Percentiles rank a stretch among this genome's conserved stretches.
These are phyloP conservation scores for Mechanitis messenoides DNA, from an alignment of 2,888 invertebrate genomes.

Conservation along the genomic window DNA sequence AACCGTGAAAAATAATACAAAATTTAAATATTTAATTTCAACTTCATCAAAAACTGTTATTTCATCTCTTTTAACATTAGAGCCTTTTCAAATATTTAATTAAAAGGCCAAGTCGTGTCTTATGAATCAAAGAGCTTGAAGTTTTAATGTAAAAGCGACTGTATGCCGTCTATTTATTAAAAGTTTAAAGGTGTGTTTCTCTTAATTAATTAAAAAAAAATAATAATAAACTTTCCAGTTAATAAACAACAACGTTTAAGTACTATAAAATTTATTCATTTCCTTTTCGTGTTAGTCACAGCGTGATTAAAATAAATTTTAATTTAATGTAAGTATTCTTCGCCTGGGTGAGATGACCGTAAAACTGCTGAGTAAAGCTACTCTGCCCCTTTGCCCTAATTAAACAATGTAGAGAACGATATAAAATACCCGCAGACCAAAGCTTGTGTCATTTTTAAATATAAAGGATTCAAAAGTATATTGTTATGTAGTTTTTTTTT, in stretches of 20 bases:
- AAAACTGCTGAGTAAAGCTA: conserved; percentile 20
- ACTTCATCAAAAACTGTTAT: conserved; percentile 33
- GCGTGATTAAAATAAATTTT: conserved; percentile 5
- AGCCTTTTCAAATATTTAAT: conserved; percentile 33
- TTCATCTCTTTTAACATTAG: conserved; percentile 23
- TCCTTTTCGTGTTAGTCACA: background rate
- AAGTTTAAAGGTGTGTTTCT: conserved; percentile 17
- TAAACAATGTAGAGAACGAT: conserved; percentile 23
- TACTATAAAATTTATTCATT: too few species aligned
- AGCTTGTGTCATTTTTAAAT: too few species aligned
- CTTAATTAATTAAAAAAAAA: too few species aligned
- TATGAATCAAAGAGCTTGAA: conserved; percentile 33
- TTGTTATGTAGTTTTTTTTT: too few species aligned
- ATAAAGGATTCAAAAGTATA: too few species aligned
- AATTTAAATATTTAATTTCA: conserved; percentile 23
- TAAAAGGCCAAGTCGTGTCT: conserved; percentile 31
- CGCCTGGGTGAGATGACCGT: conserved; percentile 17
- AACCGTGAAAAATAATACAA: background rate
- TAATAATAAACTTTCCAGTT: too few species aligned
- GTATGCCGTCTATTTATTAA: conserved; percentile 34
- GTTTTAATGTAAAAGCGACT: conserved; percentile 28
- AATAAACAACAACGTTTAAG: too few species aligned
- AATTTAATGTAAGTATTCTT: conserved; percentile 15
- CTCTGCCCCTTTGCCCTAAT: conserved; percentile 22
- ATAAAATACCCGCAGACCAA: background rate